phyloP scores from a whole-genome alignment of 2,113 vertebrate genomes.

The Crotalus helleri region DNA sequence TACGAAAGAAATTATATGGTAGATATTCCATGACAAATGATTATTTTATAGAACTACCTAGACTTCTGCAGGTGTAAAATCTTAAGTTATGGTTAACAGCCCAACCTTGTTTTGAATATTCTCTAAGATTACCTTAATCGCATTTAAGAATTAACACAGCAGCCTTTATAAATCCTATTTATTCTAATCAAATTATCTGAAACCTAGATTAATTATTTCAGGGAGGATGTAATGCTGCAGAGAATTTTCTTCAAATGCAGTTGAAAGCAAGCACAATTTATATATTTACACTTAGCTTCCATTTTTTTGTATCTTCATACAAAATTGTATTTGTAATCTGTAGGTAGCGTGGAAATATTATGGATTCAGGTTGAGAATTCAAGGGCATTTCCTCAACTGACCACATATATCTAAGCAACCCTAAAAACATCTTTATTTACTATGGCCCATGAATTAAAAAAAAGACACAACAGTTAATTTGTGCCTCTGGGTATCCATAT shows the following conservation, averaged over 20 bases:
- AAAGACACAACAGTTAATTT: slow-evolving; percentile 19
- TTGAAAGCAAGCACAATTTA: not conserved
- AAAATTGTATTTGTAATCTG: not conserved
- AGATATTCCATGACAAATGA: not conserved
- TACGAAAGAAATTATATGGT: not conserved
- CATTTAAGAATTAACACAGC: not conserved
- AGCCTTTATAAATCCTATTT: not conserved
- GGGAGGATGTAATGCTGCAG: no score
- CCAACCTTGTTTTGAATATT: not conserved
- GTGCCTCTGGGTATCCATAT: slow-evolving; percentile 14
- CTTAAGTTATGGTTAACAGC: not conserved
- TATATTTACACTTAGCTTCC: rapidly evolving
- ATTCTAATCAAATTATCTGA: not conserved
- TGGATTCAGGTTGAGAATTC: not conserved
- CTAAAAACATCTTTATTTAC: not conserved
- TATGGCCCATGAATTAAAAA: not conserved
- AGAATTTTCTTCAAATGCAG: not conserved
- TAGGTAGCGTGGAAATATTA: not conserved
- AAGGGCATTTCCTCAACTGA: not conserved
- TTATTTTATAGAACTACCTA: not conserved
- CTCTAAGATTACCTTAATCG: not conserved
- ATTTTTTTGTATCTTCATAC: not conserved
- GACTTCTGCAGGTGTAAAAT: not conserved
- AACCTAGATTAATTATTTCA: not conserved
- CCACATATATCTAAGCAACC: slow-evolving; percentile 10